phyloP scores from a whole-genome alignment of 2,113 vertebrate species.

The Entomyzon cyanotis region DNA sequence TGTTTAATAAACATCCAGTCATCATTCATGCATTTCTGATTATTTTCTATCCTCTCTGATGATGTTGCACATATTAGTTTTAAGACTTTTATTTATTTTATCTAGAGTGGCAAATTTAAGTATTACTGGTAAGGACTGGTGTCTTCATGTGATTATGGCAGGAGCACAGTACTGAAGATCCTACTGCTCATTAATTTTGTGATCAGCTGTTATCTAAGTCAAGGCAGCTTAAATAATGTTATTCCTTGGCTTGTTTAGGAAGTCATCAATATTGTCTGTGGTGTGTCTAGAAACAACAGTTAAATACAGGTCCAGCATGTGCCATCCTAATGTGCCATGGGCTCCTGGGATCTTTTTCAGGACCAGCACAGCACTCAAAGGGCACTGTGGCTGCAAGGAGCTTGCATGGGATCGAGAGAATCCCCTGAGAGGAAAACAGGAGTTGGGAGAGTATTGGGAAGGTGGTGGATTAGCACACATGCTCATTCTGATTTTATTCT shows the following conservation, averaged over 20 bases:
- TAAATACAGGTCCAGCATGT: not conserved
- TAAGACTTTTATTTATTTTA: not conserved
- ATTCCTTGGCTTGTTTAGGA: not conserved
- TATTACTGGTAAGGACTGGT: not conserved
- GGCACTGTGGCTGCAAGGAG: not conserved
- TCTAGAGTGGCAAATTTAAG: not conserved
- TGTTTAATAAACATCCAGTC: not conserved
- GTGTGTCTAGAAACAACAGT: not conserved
- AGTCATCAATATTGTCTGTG: not conserved
- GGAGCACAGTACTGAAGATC: not conserved
- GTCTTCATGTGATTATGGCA: not conserved
- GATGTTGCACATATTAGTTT: not conserved
- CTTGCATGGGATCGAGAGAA: accelerated
- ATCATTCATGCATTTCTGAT: not conserved
- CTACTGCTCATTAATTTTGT: not conserved
- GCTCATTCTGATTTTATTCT: not conserved
- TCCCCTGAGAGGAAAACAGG: not conserved
- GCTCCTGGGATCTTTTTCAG: not conserved
- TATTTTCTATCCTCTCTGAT: not conserved
- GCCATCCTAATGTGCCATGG: not conserved
- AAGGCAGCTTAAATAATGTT: not conserved
- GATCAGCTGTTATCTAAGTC: not conserved
- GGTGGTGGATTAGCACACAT: not conserved
- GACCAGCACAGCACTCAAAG: not conserved
- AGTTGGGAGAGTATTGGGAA: not conserved